Base-by-base conservation (phyloP, 2,113 vertebrate species). In the Psittacara wagleri region DNA sequence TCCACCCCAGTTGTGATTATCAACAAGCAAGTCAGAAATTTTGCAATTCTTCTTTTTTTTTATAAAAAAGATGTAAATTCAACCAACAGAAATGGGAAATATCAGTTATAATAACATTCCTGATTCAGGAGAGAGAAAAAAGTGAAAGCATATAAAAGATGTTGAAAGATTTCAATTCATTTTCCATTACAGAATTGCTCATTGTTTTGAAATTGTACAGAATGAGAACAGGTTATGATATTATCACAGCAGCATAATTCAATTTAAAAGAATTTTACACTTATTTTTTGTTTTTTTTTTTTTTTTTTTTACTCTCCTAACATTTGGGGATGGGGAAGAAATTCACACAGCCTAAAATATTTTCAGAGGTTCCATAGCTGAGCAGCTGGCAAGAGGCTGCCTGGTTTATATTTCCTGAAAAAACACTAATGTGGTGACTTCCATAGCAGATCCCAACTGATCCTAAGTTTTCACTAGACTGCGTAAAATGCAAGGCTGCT, bases 1-100 rank as follows among this genome's bases (percentile, higher is more conserved):
- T 61, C 83, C 29, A 62, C 9, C 9, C 7, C 13, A 19, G 35
- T 7, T 0, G 0, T 17, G 39, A 66, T 27, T 57, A 19, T 11
- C 16, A 67, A 46, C 6, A 82, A 69, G 29, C 11, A 17, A 55
- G 16, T 16, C 17, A 52, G n/a, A 68, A 54, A 44, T 35, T 46
- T 43, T 78, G 7, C 17, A 1, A 7, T 22, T 23, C 67, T 48
- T 28, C 11, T 28, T 31, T 46, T 43, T 17, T 17, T 25, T n/a
- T 14, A 7, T 15, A 39, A 77, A 93, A 73, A 55, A 63, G 2
- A 35, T 19, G 11, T 10, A 44, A 70, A 75, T 63, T 78, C 43
- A 49, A 17, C 22, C 27, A 77, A 51, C 1, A 46, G 16, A 76
- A 82, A 31, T 25, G 23, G 23, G 31, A 75, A 82, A 61, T 67